Conservation (phyloP, 2,797 vertebrate genomes). For the Echiichthys vipera region DNA sequence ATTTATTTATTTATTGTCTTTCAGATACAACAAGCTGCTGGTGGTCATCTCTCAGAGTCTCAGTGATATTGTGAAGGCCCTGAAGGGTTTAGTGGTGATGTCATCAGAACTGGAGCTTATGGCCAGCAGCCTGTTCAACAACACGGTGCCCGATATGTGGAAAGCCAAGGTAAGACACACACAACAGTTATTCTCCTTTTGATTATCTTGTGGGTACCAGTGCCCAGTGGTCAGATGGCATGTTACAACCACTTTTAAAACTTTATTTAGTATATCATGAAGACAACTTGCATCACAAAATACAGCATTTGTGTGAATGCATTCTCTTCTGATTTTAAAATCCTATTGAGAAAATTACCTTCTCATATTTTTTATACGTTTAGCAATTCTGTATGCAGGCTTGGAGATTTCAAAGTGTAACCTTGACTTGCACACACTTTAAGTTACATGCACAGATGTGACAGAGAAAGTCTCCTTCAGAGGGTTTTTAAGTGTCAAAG, state of each 20-base stretch:
- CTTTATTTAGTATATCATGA: not conserved
- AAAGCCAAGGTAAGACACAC: conserved; percentile 84
- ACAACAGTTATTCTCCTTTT: conserved; percentile 1
- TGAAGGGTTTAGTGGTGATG: conserved; percentile 93
- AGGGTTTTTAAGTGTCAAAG: not conserved
- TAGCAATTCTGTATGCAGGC: not conserved
- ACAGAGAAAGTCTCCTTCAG: too few relatives aligned
- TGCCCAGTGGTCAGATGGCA: not conserved
- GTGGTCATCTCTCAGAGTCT: conserved; percentile 86
- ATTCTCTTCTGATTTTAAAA: not conserved
- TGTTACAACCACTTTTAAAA: not conserved
- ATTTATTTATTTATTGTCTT: not conserved
- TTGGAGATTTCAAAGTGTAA: not conserved
- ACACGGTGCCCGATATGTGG: conserved; percentile 91
- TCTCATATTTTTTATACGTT: not conserved
- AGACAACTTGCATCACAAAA: not conserved
- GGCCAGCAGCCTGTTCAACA: conserved; percentile 91
- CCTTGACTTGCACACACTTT: not conserved
- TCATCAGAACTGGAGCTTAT: conserved; percentile 92
- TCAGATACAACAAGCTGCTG: conserved; percentile 91
- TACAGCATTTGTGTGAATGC: not conserved
- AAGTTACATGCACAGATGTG: too few relatives aligned
- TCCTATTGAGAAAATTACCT: not conserved
- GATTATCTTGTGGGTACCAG: not conserved
- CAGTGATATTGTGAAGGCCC: conserved; percentile 89